Percentiles rank a stretch among this genome's conserved stretches.
Conservation (phyloP, 2,888 invertebrate species). For the Mythimna ferrago region DNA sequence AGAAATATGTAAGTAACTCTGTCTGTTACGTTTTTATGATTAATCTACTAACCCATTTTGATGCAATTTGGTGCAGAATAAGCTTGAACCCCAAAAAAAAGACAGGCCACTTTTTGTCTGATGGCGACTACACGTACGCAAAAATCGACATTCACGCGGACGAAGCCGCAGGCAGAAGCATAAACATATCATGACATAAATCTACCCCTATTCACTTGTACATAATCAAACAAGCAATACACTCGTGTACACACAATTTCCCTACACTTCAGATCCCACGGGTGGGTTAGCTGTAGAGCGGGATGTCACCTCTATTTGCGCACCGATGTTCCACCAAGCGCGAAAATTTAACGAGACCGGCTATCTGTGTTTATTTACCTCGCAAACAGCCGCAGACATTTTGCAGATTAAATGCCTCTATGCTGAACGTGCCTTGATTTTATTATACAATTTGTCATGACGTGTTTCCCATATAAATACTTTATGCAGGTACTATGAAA, state of each 20-base stretch:
- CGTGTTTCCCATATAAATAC: slow-evolving; percentile 11
- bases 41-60: no score
- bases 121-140: no score
- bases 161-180: no score
- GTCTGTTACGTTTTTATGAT: no score
- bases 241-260: slow-evolving; percentile 31
- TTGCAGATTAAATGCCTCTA: slow-evolving; percentile 76
- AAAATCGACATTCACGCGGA: no score
- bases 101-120: no score
- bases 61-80: no score
- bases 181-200: slow-evolving; percentile 9
- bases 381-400: slow-evolving; percentile 78
- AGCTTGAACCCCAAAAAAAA: no score
- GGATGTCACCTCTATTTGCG: slow-evolving; percentile 68
- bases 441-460: slow-evolving; percentile 40
- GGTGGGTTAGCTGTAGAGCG: slow-evolving; percentile 54
- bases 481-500: not conserved
- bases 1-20: no score
- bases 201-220: slow-evolving; percentile 15
- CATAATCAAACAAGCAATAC: slow-evolving; percentile 33
- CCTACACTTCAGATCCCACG: slow-evolving; percentile 54
- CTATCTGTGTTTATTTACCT: slow-evolving; percentile 70
- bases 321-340: slow-evolving; percentile 70
- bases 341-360: slow-evolving; percentile 81
- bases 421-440: slow-evolving; percentile 47